Evolutionary conservation across 2,797 vertebrate species (phyloP), one percentile per base, ranked within the genome.

Genomic region (Sebastes iracundus): DNA sequence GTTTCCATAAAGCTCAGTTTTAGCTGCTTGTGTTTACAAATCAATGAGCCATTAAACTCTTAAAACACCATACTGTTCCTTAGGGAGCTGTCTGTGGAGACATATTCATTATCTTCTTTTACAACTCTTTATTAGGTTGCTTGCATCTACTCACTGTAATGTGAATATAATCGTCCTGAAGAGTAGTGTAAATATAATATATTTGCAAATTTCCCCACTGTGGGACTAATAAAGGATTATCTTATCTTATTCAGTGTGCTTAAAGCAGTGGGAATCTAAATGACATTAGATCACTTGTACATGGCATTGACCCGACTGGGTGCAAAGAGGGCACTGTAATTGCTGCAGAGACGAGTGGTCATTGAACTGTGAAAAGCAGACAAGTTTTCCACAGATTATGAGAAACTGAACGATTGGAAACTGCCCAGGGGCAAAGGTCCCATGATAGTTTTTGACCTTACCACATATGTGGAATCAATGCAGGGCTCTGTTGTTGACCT

Each of bases 291-390:
- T 94, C 88, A 80, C 79, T 90, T 63, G 84, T 80, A 64, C 86
- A 33, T 68, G 61, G 81, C 89, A 95, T 91, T 78, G 92, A 94
- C 71, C 89, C n/a, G 72, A 74, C 73, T n/a, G 67, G 67, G 77
- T 77, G 88, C 63, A 84, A 77, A 83, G 65, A 89, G 87, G 87
- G 16, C 86, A 69, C 61, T 75, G 79, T 91, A 92, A 94, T 89
- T 75, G 88, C 83, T 86, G 89, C 82, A 77, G 85, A 87, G 91
- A 88, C 27, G 86, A 91, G 75, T 72, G 91, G 78, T 79, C 92
- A 90, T 75, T 93, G 92, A 91, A 90, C 90, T 90, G 91, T 90
- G 90, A 93, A 91, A 85, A 87, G 72, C 86, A 86, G 85, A 83
- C 49, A 83, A 76, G 86, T 89, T 92, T 90, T 88, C 87, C 91